Base-by-base conservation (phyloP, 2,888 invertebrate genomes). In the Drosophila pegasa region DNA sequence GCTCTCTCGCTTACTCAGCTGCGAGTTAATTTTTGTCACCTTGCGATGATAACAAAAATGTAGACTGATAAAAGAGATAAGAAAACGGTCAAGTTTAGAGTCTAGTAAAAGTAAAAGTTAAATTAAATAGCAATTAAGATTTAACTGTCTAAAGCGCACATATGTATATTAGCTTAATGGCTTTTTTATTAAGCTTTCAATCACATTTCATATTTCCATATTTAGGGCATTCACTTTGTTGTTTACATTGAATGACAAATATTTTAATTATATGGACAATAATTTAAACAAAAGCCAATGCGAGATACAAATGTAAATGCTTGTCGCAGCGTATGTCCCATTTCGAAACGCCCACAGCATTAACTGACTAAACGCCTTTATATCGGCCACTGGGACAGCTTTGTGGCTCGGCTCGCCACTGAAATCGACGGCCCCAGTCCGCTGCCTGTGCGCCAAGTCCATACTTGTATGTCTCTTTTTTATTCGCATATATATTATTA, bases 301-400 rank as follows among this genome's bases (percentile, higher is more conserved):
- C 40, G 50, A 43, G 52, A 48, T 57, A 52, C 43, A 68, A 68
- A 62, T 69, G 76, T 67, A 69, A 73, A 59, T 65, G 64, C 22
- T 59, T 67, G 63, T 61, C 62, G 47, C 56, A 59, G 10, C 20
- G 47, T 29, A 16, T 45, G 75, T 59, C 57, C 71, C 83, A 87
- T 78, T 75, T 82, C 61, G 47, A 59, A 59, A 63, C 88, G 88
- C 81, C 81, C 63, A 87, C 81, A 59, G 82, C 43, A 60, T 48
- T 58, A 43, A 31, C 27, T 33, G 45, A n/a, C 54, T 60, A 69
- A 78, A 74, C 79, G 75, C 75, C 75, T 75, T 74, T 75, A 74
- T 69, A 75, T 74, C 64, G 66, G 80, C 80, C 79, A 69, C 64
- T 78, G 79, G 79, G 69, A 52, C 75, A 60, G 56, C 18, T 29